A percentile compares a stretch with the other conserved stretches of the same genome.
phyloP scores from a whole-genome alignment of 2,888 invertebrate species.

The Malthinus flaveolus region DNA sequence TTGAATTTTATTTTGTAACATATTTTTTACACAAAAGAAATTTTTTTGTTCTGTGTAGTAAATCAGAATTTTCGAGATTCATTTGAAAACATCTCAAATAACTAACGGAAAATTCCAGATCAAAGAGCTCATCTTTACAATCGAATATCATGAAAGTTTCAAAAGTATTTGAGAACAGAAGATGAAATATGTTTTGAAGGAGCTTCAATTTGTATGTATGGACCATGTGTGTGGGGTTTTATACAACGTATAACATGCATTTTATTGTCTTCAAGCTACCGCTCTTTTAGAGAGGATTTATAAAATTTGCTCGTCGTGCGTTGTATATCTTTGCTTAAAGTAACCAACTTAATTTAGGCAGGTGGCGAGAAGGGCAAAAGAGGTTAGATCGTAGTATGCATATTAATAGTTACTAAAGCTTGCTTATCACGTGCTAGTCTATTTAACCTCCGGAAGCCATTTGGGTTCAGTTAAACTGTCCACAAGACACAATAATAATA shows the following conservation, averaged over 20 bases:
- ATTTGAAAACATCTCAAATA: constrained; percentile 15
- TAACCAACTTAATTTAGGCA: constrained; percentile 25
- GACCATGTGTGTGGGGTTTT: constrained; percentile 11
- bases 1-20: no score
- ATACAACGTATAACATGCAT: constrained; percentile 14
- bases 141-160: constrained; percentile 22
- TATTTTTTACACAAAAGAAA: no score
- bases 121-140: constrained; percentile 13
- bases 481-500: constrained; percentile 5
- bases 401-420: constrained; percentile 34
- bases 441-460: constrained; percentile 37
- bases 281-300: constrained; percentile 6
- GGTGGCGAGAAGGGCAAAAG: constrained; percentile 26
- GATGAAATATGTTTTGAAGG: constrained; percentile 18
- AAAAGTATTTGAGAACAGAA: constrained; percentile 16
- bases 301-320: constrained; percentile 10
- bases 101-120: constrained; percentile 10
- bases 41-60: no score
- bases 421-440: constrained; percentile 33
- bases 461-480: constrained; percentile 33
- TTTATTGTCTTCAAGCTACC: constrained; percentile 11
- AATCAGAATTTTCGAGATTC: constrained; percentile 8
- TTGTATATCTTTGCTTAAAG: constrained; percentile 14
- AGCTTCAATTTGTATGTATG: constrained; percentile 21
- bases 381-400: constrained; percentile 32